These are phyloP conservation scores for Drosophila triauraria DNA, from an alignment of 1,140 invertebrate genomes.

Conservation along the genomic window DNA sequence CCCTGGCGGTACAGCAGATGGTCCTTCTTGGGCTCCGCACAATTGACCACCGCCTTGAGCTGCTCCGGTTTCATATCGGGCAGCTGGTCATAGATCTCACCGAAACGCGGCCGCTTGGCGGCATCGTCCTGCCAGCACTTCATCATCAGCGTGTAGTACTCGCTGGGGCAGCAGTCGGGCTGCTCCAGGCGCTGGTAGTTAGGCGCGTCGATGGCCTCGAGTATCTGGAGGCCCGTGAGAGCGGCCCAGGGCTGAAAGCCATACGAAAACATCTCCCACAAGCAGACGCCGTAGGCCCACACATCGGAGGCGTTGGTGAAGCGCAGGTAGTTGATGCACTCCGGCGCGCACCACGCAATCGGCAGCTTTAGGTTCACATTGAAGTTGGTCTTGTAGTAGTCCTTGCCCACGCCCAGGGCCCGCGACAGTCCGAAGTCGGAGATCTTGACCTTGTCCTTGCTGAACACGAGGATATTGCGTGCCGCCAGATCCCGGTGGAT, in stretches of 20 bases:
- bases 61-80: slow-evolving; percentile 96
- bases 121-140: slow-evolving; percentile 98
- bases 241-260: slow-evolving; percentile 99
- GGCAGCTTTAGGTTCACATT: slow-evolving; percentile 98
- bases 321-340: slow-evolving; percentile 97
- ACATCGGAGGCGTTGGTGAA: slow-evolving; percentile 99
- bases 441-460: slow-evolving; percentile 98
- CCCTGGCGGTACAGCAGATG: slow-evolving; percentile 93
- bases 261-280: slow-evolving; percentile 99
- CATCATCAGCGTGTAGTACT: slow-evolving; percentile 96
- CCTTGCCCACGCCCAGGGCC: slow-evolving; percentile 98
- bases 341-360: slow-evolving; percentile 99
- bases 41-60: slow-evolving; percentile 88
- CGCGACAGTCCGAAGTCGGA: slow-evolving; percentile 98
- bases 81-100: slow-evolving; percentile 92
- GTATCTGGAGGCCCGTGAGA: slow-evolving; percentile 96
- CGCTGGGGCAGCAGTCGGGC: slow-evolving; percentile 97
- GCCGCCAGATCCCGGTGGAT: slow-evolving; percentile 98
- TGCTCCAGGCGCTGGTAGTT: slow-evolving; percentile 95
- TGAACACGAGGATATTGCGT: slow-evolving; percentile 97
- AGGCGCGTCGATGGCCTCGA: slow-evolving; percentile 97
- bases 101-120: slow-evolving; percentile 95
- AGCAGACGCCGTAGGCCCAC: slow-evolving; percentile 98
- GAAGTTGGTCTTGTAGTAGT: slow-evolving; percentile 99
- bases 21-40: slow-evolving; percentile 86